Evolutionary conservation across 2,888 invertebrate species (phyloP).

Genomic region (Xiphydria camelus): DNA sequence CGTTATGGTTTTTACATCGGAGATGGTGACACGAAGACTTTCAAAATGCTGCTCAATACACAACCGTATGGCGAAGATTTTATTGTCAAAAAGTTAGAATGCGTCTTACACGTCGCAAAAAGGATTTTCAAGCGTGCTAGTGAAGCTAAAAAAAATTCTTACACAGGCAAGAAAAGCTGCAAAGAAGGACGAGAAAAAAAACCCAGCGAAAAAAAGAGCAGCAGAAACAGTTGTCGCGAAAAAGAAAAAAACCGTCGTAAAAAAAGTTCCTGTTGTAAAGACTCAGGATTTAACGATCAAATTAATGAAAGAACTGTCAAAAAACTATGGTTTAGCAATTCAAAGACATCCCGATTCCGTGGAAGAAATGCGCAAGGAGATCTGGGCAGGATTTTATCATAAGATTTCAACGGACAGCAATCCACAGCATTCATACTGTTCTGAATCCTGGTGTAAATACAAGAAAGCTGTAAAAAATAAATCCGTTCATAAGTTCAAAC

Average conservation of each 20-base stretch:
- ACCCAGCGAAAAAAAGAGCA: conserved; percentile 15
- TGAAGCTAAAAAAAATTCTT: conserved; percentile 20
- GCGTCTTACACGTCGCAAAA: conserved; percentile 11
- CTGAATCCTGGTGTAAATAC: too few species aligned
- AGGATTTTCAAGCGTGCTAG: too few species aligned
- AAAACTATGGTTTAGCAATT: conserved; percentile 16
- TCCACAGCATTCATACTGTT: too few species aligned
- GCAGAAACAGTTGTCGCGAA: conserved; percentile 13
- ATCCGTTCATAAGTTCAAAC: too few species aligned
- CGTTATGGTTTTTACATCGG: conserved; percentile 25
- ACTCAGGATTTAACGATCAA: too few species aligned
- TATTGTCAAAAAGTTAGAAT: conserved; percentile 13
- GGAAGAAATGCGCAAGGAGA: conserved; percentile 24
- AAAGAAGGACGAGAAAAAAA: too few species aligned
- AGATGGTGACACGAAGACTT: conserved; percentile 27
- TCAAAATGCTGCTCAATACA: conserved; percentile 16
- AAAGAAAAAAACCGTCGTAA: too few species aligned
- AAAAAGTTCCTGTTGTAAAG: too few species aligned
- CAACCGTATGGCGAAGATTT: conserved; percentile 15
- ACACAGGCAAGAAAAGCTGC: conserved; percentile 19
- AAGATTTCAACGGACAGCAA: too few species aligned
- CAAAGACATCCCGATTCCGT: conserved; percentile 17
- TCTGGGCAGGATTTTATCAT: conserved; percentile 26
- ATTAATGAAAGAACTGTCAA: conserved; percentile 21
- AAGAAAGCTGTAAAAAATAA: too few species aligned